Evolutionary conservation across 2,113 vertebrate genomes (phyloP), one percentile per base, ranked within the genome.

Genomic region (Capreolus pygargus): DNA sequence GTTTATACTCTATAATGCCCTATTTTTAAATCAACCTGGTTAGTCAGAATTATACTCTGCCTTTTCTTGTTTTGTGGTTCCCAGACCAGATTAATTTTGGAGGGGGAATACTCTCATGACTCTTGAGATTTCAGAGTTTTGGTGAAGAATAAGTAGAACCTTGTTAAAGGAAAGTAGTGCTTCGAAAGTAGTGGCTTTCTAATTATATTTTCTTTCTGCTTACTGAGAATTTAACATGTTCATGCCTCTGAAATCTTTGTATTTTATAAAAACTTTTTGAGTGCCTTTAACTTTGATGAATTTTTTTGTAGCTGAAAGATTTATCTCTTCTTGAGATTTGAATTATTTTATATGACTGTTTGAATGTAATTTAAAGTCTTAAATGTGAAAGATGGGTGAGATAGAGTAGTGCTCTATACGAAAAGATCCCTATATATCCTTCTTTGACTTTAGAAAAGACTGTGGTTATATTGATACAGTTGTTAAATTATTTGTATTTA

Each of bases 401-500:
- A 36, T 91, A 84, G 28, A 84, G 15, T 47, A 81, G 55, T 83
- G 82, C 19, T 85, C 36, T 52, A 21, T 95, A 70, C 88, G 57
- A 91, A 95, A 78, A 27, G 4, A 88, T 91, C 33, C 27, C 55
- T 95, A 2, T 74, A 86, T 96, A 92, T 94, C 4, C 5, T 94
- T 89, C 28, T 87, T 43, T 95, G 36, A 90, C 45, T 88, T 95
- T 19, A 88, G 54, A 55, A 96, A 95, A 97, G 67, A 91, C 45
- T 88, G 3, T 74, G 74, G 45, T 93, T 92, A 78, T 76, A 85
- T 85, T 95, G 36, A 57, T 13, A 43, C 25, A 70, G 10, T 87
- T 91, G 52, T 81, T 87, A 83, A 45, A 58, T 76, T 91, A n/a
- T 97, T 95, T 93, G 6, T 96, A 28, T 36, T 83, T 94, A 94